A percentile compares a stretch with the other conserved stretches of the same genome.
Evolutionary conservation across 1,140 invertebrate species (phyloP).

Genomic region (Ephestia elutella): DNA sequence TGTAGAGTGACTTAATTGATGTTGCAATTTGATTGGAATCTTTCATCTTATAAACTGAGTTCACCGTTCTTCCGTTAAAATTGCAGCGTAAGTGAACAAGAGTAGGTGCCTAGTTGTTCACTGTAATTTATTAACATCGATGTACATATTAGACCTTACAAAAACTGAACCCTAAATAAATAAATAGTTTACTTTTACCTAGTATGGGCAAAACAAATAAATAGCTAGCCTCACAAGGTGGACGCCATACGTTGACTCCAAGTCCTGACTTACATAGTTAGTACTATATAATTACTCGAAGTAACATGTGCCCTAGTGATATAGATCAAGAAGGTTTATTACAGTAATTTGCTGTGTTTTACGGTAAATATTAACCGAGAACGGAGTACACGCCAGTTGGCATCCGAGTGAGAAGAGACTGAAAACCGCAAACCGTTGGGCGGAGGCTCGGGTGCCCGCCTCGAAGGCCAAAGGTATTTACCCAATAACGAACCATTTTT

Average conservation of each 20-base stretch:
- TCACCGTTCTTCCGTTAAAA: too few species aligned
- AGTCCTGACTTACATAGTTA: neutral
- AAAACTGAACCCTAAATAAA: too few species aligned
- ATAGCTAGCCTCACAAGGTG: neutral
- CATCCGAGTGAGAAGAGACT: conserved; percentile 50
- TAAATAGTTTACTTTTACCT: too few species aligned
- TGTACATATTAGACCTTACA: too few species aligned
- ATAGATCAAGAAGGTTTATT: conserved; percentile 23
- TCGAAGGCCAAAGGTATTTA: neutral
- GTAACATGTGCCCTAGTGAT: neutral
- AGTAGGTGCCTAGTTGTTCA: too few species aligned
- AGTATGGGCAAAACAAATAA: neutral
- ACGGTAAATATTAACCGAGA: conserved; percentile 33
- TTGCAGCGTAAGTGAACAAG: too few species aligned
- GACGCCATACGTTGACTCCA: neutral
- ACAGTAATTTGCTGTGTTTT: conserved; percentile 47
- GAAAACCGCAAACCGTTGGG: conserved; percentile 43
- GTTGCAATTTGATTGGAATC: too few species aligned
- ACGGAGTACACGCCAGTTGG: conserved; percentile 45
- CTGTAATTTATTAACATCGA: too few species aligned
- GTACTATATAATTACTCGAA: neutral
- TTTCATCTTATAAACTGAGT: too few species aligned
- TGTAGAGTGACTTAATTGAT: too few species aligned
- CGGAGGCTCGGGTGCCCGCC: conserved; percentile 15
- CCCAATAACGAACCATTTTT: too few species aligned